Percentiles rank a stretch among this genome's conserved stretches.
Evolutionary conservation across 2,113 vertebrate genomes (phyloP).

Genomic region (Gymnobelideus leadbeateri): DNA sequence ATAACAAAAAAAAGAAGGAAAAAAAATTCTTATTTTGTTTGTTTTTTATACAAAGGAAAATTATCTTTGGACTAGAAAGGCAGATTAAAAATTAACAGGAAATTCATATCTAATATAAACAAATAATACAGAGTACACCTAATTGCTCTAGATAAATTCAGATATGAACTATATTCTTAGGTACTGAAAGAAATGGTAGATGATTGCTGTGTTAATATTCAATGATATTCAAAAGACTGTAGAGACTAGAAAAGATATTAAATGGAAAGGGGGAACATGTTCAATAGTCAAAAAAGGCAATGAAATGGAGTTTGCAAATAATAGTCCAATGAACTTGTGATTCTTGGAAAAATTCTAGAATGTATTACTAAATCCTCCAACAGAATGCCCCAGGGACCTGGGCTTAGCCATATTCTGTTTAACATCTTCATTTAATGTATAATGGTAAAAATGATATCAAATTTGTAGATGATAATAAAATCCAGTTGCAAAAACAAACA

Average conservation of each 20-base stretch:
- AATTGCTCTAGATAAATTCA: background rate
- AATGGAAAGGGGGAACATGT: background rate
- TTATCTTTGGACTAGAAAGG: background rate
- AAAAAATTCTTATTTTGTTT: background rate
- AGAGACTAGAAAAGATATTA: background rate
- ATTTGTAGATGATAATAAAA: background rate
- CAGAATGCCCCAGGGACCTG: background rate
- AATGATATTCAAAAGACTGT: background rate
- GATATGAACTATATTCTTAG: background rate
- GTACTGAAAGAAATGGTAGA: background rate
- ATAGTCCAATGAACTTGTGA: background rate
- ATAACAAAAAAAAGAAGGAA: background rate
- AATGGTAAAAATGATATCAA: background rate
- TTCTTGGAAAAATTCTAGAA: background rate
- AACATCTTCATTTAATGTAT: background rate
- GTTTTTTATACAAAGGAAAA: background rate
- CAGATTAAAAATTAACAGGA: background rate
- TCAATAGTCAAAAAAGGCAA: background rate
- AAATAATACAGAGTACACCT: background rate
- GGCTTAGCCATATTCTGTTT: background rate
- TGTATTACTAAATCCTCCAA: background rate
- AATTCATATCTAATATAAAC: background rate
- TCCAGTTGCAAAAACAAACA: background rate
- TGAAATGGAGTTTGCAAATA: background rate
- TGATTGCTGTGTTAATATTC: background rate